phyloP scores from a whole-genome alignment of 2,113 vertebrate genomes.

The Bucco capensis region DNA sequence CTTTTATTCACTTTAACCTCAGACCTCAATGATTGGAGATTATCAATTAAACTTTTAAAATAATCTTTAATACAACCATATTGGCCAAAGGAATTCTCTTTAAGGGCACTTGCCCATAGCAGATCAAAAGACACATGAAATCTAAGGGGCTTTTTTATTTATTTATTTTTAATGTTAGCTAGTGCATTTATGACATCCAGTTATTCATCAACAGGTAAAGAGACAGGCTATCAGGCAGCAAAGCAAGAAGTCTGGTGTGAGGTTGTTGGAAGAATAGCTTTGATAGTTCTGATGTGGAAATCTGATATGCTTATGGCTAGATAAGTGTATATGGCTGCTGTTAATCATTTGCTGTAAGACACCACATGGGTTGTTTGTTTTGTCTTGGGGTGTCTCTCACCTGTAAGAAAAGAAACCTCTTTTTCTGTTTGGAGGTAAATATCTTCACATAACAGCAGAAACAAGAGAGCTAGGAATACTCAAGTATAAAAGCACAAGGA shows the following conservation, averaged over 20 bases:
- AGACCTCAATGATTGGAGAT: background rate
- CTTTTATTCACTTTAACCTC: background rate
- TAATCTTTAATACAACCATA: background rate
- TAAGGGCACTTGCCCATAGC: background rate
- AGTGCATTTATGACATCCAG: background rate
- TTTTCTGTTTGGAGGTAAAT: background rate
- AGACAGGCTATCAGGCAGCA: background rate
- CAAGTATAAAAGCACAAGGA: rapidly evolving
- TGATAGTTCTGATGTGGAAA: background rate
- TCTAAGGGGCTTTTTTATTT: rapidly evolving
- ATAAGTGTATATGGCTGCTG: background rate
- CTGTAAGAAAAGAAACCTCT: background rate
- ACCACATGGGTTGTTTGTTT: background rate
- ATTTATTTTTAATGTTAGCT: background rate
- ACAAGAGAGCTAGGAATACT: rapidly evolving
- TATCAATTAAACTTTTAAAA: background rate
- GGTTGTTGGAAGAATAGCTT: background rate
- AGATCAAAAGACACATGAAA: background rate
- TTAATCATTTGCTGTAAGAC: background rate
- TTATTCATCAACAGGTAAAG: background rate
- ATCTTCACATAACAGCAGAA: background rate
- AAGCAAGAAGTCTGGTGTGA: background rate
- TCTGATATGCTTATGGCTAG: background rate
- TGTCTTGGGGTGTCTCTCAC: background rate
- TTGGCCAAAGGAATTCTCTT: background rate